A percentile compares a stretch with the other conserved stretches of the same genome.
These are phyloP conservation scores for Bombus pascuorum DNA, from an alignment of 1,140 invertebrate species.

Conservation along the genomic window DNA sequence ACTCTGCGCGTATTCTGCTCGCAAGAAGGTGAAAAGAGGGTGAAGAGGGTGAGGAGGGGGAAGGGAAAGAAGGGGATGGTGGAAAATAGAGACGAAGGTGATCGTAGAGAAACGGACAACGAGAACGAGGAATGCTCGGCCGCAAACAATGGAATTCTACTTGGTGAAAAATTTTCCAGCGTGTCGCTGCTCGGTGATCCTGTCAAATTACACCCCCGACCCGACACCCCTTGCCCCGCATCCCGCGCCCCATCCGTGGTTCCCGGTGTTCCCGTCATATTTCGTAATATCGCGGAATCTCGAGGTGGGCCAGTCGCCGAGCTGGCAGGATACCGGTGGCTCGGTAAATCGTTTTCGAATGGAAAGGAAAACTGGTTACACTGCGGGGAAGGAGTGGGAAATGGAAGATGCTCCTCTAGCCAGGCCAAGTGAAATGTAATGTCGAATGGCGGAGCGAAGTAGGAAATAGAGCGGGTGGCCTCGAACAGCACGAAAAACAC, in stretches of 20 bases:
- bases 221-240: neutral
- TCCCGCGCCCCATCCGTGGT: neutral
- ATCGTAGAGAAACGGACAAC: constrained; percentile 15
- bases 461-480: constrained; percentile 24
- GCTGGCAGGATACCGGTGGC: neutral
- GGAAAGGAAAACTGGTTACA: constrained; percentile 38
- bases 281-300: constrained; percentile 38
- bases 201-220: constrained; percentile 21
- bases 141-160: constrained; percentile 43
- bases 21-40: neutral
- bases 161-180: constrained; percentile 25
- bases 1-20: neutral
- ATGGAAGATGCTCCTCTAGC: neutral
- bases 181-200: constrained; percentile 32
- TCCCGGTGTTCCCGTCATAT: constrained; percentile 16
- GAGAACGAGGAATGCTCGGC: neutral
- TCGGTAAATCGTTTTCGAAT: constrained; percentile 46
- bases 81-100: constrained; percentile 16
- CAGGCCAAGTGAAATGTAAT: constrained; percentile 43
- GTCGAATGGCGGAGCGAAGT: neutral
- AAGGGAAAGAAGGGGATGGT: no score
- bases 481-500: neutral
- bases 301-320: neutral
- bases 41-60: neutral
- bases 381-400: neutral